These are phyloP conservation scores for Calameuta filiformis DNA, from an alignment of 2,888 invertebrate genomes.

Conservation along the genomic window DNA sequence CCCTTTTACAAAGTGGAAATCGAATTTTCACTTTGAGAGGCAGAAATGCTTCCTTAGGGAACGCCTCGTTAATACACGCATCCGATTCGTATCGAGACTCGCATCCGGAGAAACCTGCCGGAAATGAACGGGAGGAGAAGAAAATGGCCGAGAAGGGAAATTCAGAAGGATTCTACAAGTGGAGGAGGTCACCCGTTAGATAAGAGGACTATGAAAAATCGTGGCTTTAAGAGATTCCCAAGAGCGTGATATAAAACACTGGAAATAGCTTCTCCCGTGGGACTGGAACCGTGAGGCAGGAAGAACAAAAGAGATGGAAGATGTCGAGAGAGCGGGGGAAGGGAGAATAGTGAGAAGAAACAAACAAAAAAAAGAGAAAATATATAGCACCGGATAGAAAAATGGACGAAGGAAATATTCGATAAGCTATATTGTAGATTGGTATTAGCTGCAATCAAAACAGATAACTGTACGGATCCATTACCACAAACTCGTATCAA, in stretches of 20 bases:
- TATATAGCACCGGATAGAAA: not conserved
- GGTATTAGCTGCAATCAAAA: not conserved
- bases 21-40: not conserved
- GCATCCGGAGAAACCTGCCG: not conserved
- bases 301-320: conserved; percentile 4
- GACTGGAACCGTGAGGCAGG: not conserved
- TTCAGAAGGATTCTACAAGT: not conserved
- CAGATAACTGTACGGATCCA: not conserved
- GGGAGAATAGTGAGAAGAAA: conserved; percentile 3
- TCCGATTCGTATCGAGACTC: not conserved
- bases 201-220: conserved; percentile 40
- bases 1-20: not conserved
- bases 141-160: conserved; percentile 2
- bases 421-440: not conserved
- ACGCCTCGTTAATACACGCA: not conserved
- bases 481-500: not conserved
- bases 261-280: conserved; percentile 33
- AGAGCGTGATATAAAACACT: conserved; percentile 42
- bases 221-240: conserved; percentile 39
- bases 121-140: conserved; percentile 6
- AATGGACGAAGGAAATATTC: not conserved
- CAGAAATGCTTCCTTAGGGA: not conserved
- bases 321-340: not conserved
- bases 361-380: not conserved
- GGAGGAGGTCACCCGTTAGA: conserved; percentile 12